Base-by-base conservation (phyloP, 2,888 invertebrate species). In the Phaedon cochleariae region DNA sequence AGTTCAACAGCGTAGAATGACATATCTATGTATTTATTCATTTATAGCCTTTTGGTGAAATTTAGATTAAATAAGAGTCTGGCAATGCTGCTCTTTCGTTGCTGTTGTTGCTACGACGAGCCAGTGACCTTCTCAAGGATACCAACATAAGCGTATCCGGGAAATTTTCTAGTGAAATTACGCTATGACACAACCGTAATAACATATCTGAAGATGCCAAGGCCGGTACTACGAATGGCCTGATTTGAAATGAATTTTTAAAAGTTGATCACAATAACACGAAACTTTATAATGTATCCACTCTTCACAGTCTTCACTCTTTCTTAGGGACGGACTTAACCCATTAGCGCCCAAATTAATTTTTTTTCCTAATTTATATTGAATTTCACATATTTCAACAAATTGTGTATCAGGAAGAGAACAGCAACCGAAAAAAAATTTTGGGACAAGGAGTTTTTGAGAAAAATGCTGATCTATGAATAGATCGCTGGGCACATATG, bases 51-150 rank as follows among this genome's bases (percentile, higher is more conserved):
- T 15, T 6, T 41, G 15, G 41, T 41, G 41, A 41, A 41, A 41
- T 7, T 15, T 41, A 2, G 6, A 15, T n/a, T n/a, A n/a, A 2
- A 7, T 41, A 6, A 3, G 12, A 4, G 15, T 2, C 15, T 41
- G 41, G 75, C 73, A 74, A 75, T 74, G 74, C 70, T 74, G 73
- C 73, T 73, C 74, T 71, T 75, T 75, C 68, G 70, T 66, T 72
- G 15, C 4, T 41, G 41, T 15, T 12, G 73, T 77, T 76, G 78
- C 73, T 76, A 77, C 77, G 79, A 79, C 80, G 78, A 78, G 81
- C 78, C 81, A 81, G 80, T 81, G 81, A 82, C 81, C 82, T 81
- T 81, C 80, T 80, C 80, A 82, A 82, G 82, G 82, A 79, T 80
- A 80, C 76, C 21, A 18, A 57, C 57, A 57, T 29, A 31, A 26